Conservation (phyloP, 2,888 invertebrate species). For the Thymelicus lineola region DNA sequence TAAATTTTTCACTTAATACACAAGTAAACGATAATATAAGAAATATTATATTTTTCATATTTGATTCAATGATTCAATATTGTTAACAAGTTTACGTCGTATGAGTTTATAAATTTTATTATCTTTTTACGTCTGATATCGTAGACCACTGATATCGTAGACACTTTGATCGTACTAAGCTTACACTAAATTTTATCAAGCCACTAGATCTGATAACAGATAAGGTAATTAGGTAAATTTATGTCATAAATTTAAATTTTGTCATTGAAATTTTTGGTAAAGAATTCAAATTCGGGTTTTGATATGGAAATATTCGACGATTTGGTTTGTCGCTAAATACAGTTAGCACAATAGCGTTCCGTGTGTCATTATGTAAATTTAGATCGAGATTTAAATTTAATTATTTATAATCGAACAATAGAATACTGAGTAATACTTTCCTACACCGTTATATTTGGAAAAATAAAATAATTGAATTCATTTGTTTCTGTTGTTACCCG, state of each 20-base stretch:
- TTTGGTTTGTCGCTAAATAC: constrained; percentile 13
- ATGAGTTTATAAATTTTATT: background rate
- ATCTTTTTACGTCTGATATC: too few relatives aligned
- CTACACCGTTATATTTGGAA: too few relatives aligned
- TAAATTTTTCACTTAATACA: constrained; percentile 54
- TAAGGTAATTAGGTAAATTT: constrained; percentile 35
- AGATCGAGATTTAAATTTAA: background rate
- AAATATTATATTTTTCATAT: constrained; percentile 25
- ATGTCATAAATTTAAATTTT: constrained; percentile 33
- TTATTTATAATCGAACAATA: too few relatives aligned
- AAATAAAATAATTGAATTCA: too few relatives aligned
- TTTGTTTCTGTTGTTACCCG: too few relatives aligned
- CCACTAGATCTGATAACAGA: constrained; percentile 29
- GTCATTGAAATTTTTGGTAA: constrained; percentile 28
- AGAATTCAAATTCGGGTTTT: constrained; percentile 24
- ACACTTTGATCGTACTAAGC: constrained; percentile 22
- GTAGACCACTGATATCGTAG: too few relatives aligned
- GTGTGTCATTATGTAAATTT: constrained; percentile 2
- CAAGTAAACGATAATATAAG: constrained; percentile 38
- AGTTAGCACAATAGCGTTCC: background rate
- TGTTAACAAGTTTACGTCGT: constrained; percentile 13
- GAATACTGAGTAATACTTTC: too few relatives aligned
- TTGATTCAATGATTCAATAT: constrained; percentile 3
- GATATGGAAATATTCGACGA: constrained; percentile 21
- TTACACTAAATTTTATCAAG: constrained; percentile 23